Percentiles rank a stretch among this genome's conserved stretches.
Evolutionary conservation across 1,140 invertebrate species (phyloP).

Genomic region (Lepeophtheirus salmonis): DNA sequence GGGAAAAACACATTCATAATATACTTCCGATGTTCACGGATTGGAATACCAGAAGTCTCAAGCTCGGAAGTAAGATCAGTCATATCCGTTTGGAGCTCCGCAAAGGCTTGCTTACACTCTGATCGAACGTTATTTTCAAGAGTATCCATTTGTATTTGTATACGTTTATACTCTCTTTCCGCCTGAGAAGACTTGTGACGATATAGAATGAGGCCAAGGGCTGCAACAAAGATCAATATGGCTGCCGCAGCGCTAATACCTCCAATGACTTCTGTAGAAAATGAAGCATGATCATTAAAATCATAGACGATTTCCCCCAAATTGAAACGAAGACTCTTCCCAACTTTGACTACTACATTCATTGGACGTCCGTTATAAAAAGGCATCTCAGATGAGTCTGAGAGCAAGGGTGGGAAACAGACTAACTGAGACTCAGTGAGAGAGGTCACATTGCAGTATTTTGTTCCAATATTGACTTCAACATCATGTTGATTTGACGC

Average conservation of each 20-base stretch:
- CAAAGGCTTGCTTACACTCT: slow-evolving; percentile 96
- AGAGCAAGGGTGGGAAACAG: slow-evolving; percentile 61
- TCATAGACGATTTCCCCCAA: slow-evolving; percentile 65
- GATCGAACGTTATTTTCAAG: slow-evolving; percentile 89
- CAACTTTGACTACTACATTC: not conserved
- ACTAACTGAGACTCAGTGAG: slow-evolving; percentile 66
- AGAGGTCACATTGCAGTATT: slow-evolving; percentile 77
- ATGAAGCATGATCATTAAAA: slow-evolving; percentile 47
- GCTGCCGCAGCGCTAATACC: slow-evolving; percentile 62
- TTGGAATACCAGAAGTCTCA: slow-evolving; percentile 80
- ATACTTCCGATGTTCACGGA: slow-evolving; percentile 82
- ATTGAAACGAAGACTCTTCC: not conserved
- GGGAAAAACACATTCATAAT: slow-evolving; percentile 98
- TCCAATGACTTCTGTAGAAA: slow-evolving; percentile 65
- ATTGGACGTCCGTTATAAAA: too few relatives aligned
- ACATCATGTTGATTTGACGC: slow-evolving; percentile 83
- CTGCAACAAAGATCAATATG: slow-evolving; percentile 59
- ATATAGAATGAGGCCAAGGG: slow-evolving; percentile 67
- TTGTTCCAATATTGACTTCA: slow-evolving; percentile 69
- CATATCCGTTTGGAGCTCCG: slow-evolving; percentile 97
- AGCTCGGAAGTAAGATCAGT: slow-evolving; percentile 89
- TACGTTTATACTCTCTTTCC: slow-evolving; percentile 83
- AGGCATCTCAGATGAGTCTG: too few relatives aligned
- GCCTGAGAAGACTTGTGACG: slow-evolving; percentile 79
- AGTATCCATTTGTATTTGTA: slow-evolving; percentile 99